Percentiles rank a stretch among this genome's conserved stretches.
These are phyloP conservation scores for Andrena chrysosceles DNA, from an alignment of 2,888 invertebrate genomes.

Conservation along the genomic window DNA sequence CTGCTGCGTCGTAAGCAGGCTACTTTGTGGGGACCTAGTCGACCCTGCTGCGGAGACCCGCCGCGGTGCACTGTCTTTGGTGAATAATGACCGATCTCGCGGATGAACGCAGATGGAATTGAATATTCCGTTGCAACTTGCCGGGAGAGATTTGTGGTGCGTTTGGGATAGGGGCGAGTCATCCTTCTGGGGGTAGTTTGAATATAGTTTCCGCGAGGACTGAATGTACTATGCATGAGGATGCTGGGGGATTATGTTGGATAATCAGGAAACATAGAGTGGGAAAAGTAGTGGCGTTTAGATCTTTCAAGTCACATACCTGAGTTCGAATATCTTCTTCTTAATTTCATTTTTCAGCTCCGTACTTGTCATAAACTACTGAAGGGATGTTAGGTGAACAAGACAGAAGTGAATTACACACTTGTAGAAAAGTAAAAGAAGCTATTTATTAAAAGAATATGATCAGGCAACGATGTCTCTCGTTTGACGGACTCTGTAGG, in stretches of 20 bases:
- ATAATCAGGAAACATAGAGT: background rate
- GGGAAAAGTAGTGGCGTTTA: background rate
- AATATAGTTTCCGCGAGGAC: background rate
- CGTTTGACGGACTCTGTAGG: too few relatives aligned
- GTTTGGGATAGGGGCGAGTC: constrained; percentile 25
- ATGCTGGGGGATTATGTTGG: background rate
- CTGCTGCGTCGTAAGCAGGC: constrained; percentile 46
- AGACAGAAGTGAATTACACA: too few relatives aligned
- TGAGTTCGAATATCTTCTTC: too few relatives aligned
- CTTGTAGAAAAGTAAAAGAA: too few relatives aligned
- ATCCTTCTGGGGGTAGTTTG: constrained; percentile 31
- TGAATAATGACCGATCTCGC: constrained; percentile 52
- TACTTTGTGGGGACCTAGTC: constrained; percentile 42
- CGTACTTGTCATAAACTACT: too few relatives aligned
- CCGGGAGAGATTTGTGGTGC: constrained; percentile 35
- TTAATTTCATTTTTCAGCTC: too few relatives aligned
- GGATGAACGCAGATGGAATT: constrained; percentile 43
- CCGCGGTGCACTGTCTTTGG: constrained; percentile 14
- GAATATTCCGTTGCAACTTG: constrained; percentile 11
- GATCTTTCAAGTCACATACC: background rate
- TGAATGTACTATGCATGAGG: background rate
- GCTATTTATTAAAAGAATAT: too few relatives aligned
- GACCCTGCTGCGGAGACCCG: constrained; percentile 12
- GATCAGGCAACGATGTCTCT: too few relatives aligned
- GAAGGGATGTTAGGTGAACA: too few relatives aligned